Conservation (phyloP, 2,888 invertebrate species). For the Panopea generosa region DNA sequence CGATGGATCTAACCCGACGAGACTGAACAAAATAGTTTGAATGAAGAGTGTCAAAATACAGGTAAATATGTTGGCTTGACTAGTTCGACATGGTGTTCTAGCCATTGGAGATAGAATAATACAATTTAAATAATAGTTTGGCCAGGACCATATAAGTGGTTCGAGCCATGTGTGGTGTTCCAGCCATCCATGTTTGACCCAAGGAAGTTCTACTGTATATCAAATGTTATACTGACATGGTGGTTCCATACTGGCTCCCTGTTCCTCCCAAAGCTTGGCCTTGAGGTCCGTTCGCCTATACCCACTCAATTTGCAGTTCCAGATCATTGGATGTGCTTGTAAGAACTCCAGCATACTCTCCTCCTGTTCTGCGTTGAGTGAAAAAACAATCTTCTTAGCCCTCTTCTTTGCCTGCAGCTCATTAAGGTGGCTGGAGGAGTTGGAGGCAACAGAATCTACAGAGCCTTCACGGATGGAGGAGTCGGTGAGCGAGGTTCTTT, state of each 20-base stretch:
- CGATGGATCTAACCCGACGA: too few species aligned
- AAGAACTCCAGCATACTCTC: constrained; percentile 1
- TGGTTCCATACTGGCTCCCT: not conserved
- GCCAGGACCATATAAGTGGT: too few species aligned
- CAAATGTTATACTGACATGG: constrained; percentile 1
- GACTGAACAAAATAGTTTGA: too few species aligned
- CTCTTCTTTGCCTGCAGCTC: constrained; percentile 1
- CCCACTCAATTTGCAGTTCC: constrained; percentile 1
- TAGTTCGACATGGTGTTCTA: too few species aligned
- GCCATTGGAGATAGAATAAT: too few species aligned
- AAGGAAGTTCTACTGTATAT: too few species aligned
- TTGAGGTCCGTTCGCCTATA: not conserved
- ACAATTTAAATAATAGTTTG: too few species aligned
- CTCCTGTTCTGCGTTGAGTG: constrained; percentile 3
- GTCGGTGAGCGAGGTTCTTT: constrained; percentile 1
- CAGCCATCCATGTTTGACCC: too few species aligned
- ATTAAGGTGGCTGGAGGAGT: not conserved
- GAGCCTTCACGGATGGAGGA: constrained; percentile 3
- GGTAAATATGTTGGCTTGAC: too few species aligned
- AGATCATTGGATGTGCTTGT: constrained; percentile 1
- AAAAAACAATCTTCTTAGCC: constrained; percentile 3
- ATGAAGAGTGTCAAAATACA: too few species aligned
- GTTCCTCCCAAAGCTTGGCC: constrained; percentile 1
- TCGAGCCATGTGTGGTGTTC: too few species aligned
- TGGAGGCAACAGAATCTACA: constrained; percentile 1